These are phyloP conservation scores for Hydrolagus affinis DNA, from an alignment of 2,113 vertebrate species.

Conservation along the genomic window DNA sequence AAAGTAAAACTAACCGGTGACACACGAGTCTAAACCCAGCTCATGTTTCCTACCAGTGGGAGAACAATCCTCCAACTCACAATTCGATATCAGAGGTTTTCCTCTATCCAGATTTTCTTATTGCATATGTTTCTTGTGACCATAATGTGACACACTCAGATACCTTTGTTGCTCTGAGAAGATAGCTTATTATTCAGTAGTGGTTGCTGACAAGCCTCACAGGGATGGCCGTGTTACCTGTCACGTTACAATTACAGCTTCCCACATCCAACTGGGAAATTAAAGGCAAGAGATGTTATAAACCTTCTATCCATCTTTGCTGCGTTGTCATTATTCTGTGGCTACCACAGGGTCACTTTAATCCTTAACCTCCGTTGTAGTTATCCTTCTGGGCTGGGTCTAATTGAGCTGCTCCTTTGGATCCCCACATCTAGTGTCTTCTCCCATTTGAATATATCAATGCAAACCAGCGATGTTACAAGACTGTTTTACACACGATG, in stretches of 20 bases:
- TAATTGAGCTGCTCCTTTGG: not conserved
- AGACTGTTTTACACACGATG: no score
- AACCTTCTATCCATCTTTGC: no score
- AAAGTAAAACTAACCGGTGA: no score
- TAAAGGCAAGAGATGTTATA: not conserved
- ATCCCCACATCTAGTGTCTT: not conserved
- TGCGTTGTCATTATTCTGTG: not conserved
- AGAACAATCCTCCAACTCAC: no score
- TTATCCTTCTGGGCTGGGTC: not conserved
- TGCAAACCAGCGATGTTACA: not conserved
- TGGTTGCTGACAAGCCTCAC: not conserved
- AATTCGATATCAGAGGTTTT: not conserved
- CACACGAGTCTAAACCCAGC: no score
- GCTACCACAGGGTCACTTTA: not conserved
- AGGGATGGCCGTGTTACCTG: not conserved
- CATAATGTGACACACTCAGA: not conserved
- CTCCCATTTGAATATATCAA: not conserved
- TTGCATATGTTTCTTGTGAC: not conserved
- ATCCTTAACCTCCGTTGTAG: conserved; percentile 9
- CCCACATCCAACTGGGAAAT: not conserved
- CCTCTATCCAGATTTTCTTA: not conserved
- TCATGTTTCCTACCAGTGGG: no score
- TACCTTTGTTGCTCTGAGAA: conserved; percentile 2
- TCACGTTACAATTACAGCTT: not conserved
- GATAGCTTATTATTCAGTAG: conserved; percentile 15